A percentile compares a stretch with the other conserved stretches of the same genome.
These are phyloP conservation scores for Lithophane ornitopus DNA, from an alignment of 2,888 invertebrate species.

Conservation along the genomic window DNA sequence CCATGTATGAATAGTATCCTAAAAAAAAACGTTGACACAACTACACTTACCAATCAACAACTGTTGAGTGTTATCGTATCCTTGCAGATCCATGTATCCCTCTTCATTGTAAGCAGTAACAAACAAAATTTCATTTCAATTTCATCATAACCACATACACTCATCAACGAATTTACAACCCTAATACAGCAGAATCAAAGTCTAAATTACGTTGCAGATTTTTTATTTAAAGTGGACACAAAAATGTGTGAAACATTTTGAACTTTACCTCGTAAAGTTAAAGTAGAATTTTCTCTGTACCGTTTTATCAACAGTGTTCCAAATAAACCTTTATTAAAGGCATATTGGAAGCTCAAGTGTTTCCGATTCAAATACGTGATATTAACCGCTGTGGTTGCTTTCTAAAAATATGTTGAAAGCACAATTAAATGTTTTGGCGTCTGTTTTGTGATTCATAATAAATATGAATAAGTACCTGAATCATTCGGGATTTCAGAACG, in stretches of 20 bases:
- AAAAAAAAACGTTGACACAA: constrained; percentile 23
- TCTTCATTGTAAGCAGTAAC: constrained; percentile 77
- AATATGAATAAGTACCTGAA: constrained; percentile 19
- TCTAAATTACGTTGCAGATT: constrained; percentile 19
- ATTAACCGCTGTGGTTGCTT: constrained; percentile 55
- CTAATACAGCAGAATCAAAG: constrained; percentile 1
- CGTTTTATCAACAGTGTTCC: constrained; percentile 6
- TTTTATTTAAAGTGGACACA: constrained; percentile 30
- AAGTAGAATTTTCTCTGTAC: constrained; percentile 28
- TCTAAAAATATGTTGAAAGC: constrained; percentile 64
- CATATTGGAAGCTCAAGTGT: constrained; percentile 59
- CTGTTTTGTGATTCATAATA: constrained; percentile 58
- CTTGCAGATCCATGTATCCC: constrained; percentile 83
- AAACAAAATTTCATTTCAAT: constrained; percentile 64
- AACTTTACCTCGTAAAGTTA: neutral
- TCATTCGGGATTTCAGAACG: constrained; percentile 6
- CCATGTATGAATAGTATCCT: neutral
- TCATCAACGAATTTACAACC: constrained; percentile 22
- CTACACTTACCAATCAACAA: constrained; percentile 82
- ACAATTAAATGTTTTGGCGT: constrained; percentile 59
- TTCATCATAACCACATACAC: constrained; percentile 39
- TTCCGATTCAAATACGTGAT: constrained; percentile 61
- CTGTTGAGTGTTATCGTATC: constrained; percentile 85
- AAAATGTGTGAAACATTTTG: neutral
- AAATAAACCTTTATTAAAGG: constrained; percentile 44